A percentile compares a stretch with the other conserved stretches of the same genome.
These are phyloP conservation scores for Pogonomyrmex barbatus DNA, from an alignment of 1,140 invertebrate genomes.

Conservation along the genomic window DNA sequence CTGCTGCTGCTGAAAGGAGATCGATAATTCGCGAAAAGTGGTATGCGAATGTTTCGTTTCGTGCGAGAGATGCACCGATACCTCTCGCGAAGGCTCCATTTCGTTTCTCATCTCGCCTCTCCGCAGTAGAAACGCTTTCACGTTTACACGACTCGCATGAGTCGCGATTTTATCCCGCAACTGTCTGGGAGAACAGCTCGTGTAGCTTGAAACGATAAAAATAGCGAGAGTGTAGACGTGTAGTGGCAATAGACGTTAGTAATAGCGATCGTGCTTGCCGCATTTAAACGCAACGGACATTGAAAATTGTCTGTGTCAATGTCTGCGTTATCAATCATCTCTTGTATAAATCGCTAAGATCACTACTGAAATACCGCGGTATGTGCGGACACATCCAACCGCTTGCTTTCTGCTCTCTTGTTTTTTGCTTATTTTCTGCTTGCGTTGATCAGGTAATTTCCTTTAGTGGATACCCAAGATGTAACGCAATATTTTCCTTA, in stretches of 20 bases:
- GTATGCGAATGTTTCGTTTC: not conserved
- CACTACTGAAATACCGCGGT: not conserved
- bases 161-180: not conserved
- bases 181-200: not conserved
- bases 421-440: not conserved
- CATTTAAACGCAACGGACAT: slow-evolving; percentile 36
- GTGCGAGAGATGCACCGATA: not conserved
- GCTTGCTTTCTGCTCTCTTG: not conserved
- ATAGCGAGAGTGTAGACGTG: not conserved
- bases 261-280: not conserved
- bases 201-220: not conserved
- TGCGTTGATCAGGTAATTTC: not conserved
- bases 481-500: too few species aligned
- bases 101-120: not conserved
- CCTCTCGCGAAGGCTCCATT: not conserved
- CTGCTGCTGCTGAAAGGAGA: too few species aligned
- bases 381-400: not conserved
- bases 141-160: not conserved
- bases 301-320: slow-evolving; percentile 63
- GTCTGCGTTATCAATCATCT: slow-evolving; percentile 38
- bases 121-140: not conserved
- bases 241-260: not conserved
- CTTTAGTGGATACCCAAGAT: not conserved
- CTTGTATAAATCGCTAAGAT: not conserved
- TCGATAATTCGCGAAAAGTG: slow-evolving; percentile 5